Percentiles rank a stretch among this genome's conserved stretches.
phyloP scores from a whole-genome alignment of 2,113 vertebrate species.

The Ageneiosus marmoratus region DNA sequence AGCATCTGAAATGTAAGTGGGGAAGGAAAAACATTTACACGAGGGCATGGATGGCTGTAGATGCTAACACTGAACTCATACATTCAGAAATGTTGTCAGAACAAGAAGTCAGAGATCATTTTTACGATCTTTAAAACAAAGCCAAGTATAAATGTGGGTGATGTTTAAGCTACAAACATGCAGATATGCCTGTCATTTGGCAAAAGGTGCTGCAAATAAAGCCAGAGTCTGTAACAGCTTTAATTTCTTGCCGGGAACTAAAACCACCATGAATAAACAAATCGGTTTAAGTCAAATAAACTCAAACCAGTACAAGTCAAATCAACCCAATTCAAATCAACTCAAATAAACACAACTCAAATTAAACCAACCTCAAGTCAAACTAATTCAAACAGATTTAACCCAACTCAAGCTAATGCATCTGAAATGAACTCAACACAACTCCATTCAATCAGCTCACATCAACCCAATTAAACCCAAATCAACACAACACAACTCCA shows the following conservation, averaged over 20 bases:
- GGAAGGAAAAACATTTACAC: slow-evolving; percentile 87
- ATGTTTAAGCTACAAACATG: not conserved
- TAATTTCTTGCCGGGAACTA: not conserved
- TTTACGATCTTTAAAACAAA: not conserved
- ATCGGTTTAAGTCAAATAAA: not conserved
- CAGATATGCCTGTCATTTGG: not conserved
- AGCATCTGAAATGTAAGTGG: slow-evolving; percentile 86
- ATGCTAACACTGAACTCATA: slow-evolving; percentile 31
- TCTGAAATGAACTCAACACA: too few species aligned
- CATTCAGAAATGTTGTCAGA: slow-evolving; percentile 22
- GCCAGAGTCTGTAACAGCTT: not conserved
- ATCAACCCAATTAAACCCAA: not conserved
- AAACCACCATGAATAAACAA: not conserved
- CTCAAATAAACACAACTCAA: not conserved
- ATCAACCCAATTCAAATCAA: not conserved
- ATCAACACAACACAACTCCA: not conserved
- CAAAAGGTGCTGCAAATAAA: not conserved
- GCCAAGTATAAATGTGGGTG: slow-evolving; percentile 13
- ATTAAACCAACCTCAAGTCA: not conserved
- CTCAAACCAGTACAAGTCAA: not conserved
- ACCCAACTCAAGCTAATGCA: not conserved
- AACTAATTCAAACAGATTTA: not conserved
- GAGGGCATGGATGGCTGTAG: slow-evolving; percentile 77
- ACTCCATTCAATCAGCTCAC: not conserved
- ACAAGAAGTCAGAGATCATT: not conserved